Evolutionary conservation across 2,797 vertebrate species (phyloP).

Genomic region (Tamandua tetradactyla): DNA sequence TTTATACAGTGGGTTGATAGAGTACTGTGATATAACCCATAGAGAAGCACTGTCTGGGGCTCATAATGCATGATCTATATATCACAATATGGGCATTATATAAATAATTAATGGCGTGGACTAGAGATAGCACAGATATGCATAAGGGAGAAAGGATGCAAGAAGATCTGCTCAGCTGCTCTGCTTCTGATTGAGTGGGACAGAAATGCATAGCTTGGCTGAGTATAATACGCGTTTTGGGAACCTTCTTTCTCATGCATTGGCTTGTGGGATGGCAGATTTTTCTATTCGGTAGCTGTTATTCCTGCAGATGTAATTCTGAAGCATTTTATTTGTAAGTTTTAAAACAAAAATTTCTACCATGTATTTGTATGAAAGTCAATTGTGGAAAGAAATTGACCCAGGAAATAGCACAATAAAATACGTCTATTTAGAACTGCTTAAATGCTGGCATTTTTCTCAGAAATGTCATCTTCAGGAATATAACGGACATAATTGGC

Average conservation of each 20-base stretch:
- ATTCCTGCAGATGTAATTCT: background rate
- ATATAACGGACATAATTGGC: conserved; percentile 79
- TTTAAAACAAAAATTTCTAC: background rate
- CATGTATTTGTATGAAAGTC: conserved; percentile 33
- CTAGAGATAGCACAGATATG: background rate
- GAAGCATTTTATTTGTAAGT: conserved; percentile 5
- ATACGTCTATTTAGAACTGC: conserved; percentile 66
- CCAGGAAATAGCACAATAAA: background rate
- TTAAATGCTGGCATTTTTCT: conserved; percentile 78
- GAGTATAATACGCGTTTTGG: background rate
- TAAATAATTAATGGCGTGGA: conserved; percentile 66
- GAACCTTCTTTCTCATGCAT: background rate
- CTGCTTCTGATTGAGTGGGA: background rate
- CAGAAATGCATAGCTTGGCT: background rate
- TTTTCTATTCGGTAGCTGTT: background rate
- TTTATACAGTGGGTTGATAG: conserved; percentile 73
- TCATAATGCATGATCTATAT: conserved; percentile 68
- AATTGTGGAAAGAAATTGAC: background rate
- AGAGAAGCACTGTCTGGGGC: conserved; percentile 11
- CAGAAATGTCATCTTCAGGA: conserved; percentile 79
- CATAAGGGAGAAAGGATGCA: background rate
- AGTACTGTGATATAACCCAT: conserved; percentile 45
- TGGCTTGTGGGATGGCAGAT: background rate
- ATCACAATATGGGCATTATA: conserved; percentile 46
- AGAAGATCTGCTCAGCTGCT: background rate